Base-by-base conservation (phyloP, 1,140 invertebrate species). In the Drosophila pectinifera region DNA sequence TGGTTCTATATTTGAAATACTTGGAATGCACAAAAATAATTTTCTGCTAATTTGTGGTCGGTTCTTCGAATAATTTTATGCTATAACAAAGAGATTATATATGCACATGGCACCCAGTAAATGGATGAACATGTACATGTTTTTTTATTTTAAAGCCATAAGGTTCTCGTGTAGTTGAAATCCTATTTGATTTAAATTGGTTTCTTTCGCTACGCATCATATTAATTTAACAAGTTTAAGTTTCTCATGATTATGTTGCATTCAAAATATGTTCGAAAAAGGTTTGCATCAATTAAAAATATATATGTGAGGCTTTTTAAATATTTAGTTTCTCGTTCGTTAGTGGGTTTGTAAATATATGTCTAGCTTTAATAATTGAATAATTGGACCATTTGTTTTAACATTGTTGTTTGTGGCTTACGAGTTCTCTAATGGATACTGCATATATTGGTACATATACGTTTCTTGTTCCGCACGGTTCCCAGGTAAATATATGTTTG, bases 361-460 rank as follows among this genome's bases (percentile, higher is more conserved):
- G 48, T 51, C 48, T 51, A 54, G 48, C 69, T 58, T 70, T 83
- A 76, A 73, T 83, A 89, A 89, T 89, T 91, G 76, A 91, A 86
- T 90, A 91, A 90, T 91, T 91, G 88, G 88, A 91, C 82, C 83
- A 91, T 91, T 91, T 84, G 78, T 91, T 91, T 80, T 79, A 69
- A 36, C 80, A 72, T 74, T 81, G 58, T 76, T 69, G 83, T 88
- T 76, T 69, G 83, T 86, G 83, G 83, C 79, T 88, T 84, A 64
- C 18, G 41, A 63, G 63, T 73, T 89, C 57, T 51, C 69, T 85
- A 80, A 64, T 76, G 48, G 46, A 75, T 80, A 65, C 68, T 57
- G 49, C 41, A 28, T 72, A 62, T 64, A 49, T 51, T 13, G 5
- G 28, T 51, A 38, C 45, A 64, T 83, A 70, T 70, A 77, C 58